Conservation (phyloP, 2,888 invertebrate species). For the Leucophenga montana region DNA sequence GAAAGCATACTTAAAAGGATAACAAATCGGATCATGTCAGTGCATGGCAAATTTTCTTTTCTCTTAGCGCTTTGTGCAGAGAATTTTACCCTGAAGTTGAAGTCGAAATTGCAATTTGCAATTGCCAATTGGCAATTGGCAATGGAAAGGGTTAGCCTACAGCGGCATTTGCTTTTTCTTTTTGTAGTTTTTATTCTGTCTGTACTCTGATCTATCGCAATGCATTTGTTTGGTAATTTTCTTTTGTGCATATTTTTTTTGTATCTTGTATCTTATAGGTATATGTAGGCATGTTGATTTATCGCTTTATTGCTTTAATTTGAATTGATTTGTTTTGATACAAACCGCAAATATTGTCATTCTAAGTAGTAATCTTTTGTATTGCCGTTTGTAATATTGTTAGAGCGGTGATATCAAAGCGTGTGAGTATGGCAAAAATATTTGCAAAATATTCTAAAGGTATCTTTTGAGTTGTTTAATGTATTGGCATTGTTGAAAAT, state of each 20-base stretch:
- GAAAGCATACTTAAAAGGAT: slow-evolving; percentile 31
- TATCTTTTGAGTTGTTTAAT: too few relatives aligned
- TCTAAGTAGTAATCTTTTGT: neutral
- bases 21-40: slow-evolving; percentile 61
- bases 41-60: slow-evolving; percentile 45
- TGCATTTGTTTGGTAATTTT: slow-evolving; percentile 27
- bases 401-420: too few relatives aligned
- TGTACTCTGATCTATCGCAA: slow-evolving; percentile 18
- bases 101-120: neutral
- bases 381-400: too few relatives aligned
- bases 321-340: slow-evolving; percentile 48
- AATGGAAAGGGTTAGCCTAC: slow-evolving; percentile 53
- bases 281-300: slow-evolving; percentile 46
- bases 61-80: slow-evolving; percentile 22
- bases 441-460: neutral
- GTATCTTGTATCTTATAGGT: neutral
- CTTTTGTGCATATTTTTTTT: slow-evolving; percentile 29
- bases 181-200: slow-evolving; percentile 6
- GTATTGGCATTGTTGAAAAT: too few relatives aligned
- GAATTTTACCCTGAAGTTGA: too few relatives aligned
- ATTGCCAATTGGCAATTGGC: neutral
- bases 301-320: slow-evolving; percentile 37
- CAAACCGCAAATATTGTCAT: slow-evolving; percentile 50
- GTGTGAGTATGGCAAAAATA: neutral
- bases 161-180: slow-evolving; percentile 31